Evolutionary conservation across 2,797 vertebrate genomes (phyloP), one percentile per base, ranked within the genome.

Genomic region (Darevskia nairensis): DNA sequence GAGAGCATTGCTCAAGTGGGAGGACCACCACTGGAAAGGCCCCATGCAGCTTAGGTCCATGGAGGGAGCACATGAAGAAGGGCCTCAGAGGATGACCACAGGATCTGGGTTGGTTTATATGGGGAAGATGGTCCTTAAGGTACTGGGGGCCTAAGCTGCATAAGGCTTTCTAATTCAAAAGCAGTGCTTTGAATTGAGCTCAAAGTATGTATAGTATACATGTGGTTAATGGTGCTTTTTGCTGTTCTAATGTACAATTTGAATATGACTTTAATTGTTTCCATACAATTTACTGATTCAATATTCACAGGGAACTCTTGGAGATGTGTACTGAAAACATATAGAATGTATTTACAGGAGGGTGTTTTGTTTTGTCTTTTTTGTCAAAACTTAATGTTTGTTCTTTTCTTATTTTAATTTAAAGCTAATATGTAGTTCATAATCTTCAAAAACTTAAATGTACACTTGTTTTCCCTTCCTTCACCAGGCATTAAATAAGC

Each of bases 201-300:
- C 46, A 50, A 50, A 50, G 23, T 46, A 15, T 2, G 5, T 39
- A 81, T 88, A 92, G 6, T 23, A 80, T 7, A 85, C 3, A 2
- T 59, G 9, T 7, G 72, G 80, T 4, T 82, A 89, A 89, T 68
- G 83, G 50, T 15, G 0, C 0, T 1, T 41, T 64, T 1, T 80
- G 89, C 88, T 72, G 61, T 85, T 87, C 6, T 66, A 80, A 50
- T 84, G 46, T 2, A 85, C 15, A 0, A 8, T 61, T 89, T 78
- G 77, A 76, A 87, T 87, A 81, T 79, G 0, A 8, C 32, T 88
- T 93, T 77, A 76, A 89, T 90, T 90, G 87, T 69, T 21, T 89
- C 44, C 75, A 0, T 29, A 35, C 1, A 82, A 74, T 74, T 71
- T 0, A 64, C 1, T 78, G 0, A 80, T 69, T 83, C 3, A 76